Evolutionary conservation across 2,113 vertebrate genomes (phyloP), one percentile per base, ranked within the genome.

Genomic region (Australoheros scitulus): DNA sequence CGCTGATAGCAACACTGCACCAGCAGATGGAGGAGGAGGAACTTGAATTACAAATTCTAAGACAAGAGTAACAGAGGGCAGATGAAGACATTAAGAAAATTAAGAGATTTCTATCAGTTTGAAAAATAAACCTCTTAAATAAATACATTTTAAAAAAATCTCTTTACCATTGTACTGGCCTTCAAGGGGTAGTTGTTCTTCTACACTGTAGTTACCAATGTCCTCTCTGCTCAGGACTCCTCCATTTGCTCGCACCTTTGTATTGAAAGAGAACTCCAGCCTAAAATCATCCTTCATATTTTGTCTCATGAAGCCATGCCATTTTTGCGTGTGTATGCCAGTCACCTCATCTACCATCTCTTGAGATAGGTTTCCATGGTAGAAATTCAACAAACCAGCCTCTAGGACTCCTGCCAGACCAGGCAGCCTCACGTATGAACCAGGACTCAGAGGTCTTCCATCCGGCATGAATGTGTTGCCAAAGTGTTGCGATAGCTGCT

Each of bases 301-400:
- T 78, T 38, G 5, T 32, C 13, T 13, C 2, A 22, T 20, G 1
- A 22, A 32, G 65, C 4, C 34, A 50, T 50, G 6, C 4, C 13
- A 20, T 38, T 57, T 9, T 26, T 2, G 38, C 18, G 18, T 47
- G 0, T 74, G 2, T 1, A 47, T 34, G 17, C n/a, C 7, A 26
- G n/a, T 80, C 77, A 97, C 97, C 96, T 97, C 96, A 0, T 96
- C 93, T 82, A 96, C 93, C 3, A 97, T 97, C 92, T 98, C 97
- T 82, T 96, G 94, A 0, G 96, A 96, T 77, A 97, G 3, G 81
- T 96, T 97, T 17, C 96, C 95, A 0, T 77, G 83, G 83, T 98
- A 98, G 94, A 98, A 97, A 65, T 96, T 95, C 0, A 94, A 90
- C 0, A 88, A 68, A 6, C 95, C 97, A 0, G 91, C 83, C 61